Percentiles rank a stretch among this genome's conserved stretches.
Evolutionary conservation across 2,113 vertebrate species (phyloP).

Genomic region (Pterophyllum scalare): DNA sequence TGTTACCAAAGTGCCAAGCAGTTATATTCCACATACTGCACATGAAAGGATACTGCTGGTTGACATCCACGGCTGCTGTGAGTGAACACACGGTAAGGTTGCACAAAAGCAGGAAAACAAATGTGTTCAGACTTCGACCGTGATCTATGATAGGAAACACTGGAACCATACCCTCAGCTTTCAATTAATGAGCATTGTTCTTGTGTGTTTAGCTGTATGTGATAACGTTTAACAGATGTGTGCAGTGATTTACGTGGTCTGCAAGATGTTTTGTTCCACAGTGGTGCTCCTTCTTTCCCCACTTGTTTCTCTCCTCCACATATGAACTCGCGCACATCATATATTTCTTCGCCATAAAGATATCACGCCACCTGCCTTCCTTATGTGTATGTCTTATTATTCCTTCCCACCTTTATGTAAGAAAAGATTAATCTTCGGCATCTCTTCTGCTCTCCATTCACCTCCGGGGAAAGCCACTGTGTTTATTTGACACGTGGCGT

Average conservation of each 20-base stretch:
- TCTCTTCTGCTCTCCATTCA: not conserved
- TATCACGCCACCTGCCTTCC: not conserved
- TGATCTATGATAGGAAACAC: not conserved
- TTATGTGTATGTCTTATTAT: not conserved
- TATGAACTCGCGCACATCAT: constrained; percentile 6
- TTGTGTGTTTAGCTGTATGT: not conserved
- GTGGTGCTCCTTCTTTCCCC: not conserved
- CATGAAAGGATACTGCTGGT: constrained; percentile 19
- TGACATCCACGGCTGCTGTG: not conserved
- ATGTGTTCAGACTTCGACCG: not conserved
- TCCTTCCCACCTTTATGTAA: not conserved
- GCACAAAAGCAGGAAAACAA: constrained; percentile 9
- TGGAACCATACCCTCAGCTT: not conserved
- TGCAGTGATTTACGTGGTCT: constrained; percentile 17
- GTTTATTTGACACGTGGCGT: constrained; percentile 33
- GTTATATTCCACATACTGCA: constrained; percentile 17
- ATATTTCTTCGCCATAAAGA: constrained; percentile 6
- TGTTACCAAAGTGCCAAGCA: not conserved
- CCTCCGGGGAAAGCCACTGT: not conserved
- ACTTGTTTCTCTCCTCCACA: not conserved
- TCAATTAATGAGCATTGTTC: not conserved
- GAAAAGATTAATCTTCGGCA: constrained; percentile 6
- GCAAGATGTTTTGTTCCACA: not conserved
- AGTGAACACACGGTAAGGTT: not conserved
- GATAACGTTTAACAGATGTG: constrained; percentile 17